Evolutionary conservation across 2,888 invertebrate species (phyloP).

Genomic region (Acanthacorydalis orientalis): DNA sequence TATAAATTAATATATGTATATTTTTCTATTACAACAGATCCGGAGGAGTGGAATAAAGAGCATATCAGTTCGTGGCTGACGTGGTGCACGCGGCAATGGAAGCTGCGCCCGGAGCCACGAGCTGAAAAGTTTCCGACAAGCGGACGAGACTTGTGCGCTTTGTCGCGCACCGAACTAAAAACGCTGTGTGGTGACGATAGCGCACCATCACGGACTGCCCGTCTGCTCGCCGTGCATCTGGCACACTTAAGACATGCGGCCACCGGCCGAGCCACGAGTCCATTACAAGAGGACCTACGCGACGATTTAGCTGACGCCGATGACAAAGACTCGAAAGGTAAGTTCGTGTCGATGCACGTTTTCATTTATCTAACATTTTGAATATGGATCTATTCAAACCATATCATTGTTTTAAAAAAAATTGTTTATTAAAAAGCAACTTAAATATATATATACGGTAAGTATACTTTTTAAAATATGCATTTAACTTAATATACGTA

Average conservation of each 20-base stretch:
- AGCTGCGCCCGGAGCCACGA: conserved; percentile 35
- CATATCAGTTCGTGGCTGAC: conserved; percentile 43
- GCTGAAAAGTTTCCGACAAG: conserved; percentile 33
- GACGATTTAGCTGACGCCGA: background rate
- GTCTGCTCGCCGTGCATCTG: conserved; percentile 40
- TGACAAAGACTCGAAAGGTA: background rate
- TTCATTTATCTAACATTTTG: too few relatives aligned
- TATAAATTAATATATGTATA: background rate
- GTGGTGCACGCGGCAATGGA: conserved; percentile 42
- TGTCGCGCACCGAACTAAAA: conserved; percentile 45
- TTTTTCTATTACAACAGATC: too few relatives aligned
- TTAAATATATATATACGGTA: too few relatives aligned
- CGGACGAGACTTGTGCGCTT: conserved; percentile 37
- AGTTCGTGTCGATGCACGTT: too few relatives aligned
- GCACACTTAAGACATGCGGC: conserved; percentile 39
- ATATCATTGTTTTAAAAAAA: too few relatives aligned
- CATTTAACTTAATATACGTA: too few relatives aligned
- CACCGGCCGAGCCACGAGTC: conserved; percentile 39
- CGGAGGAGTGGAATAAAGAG: conserved; percentile 39
- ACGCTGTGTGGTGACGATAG: conserved; percentile 29
- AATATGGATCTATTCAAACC: too few relatives aligned
- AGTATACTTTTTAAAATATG: too few relatives aligned
- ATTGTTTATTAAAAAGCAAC: too few relatives aligned
- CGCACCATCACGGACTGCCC: conserved; percentile 27
- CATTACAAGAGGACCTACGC: conserved; percentile 33